Conservation (phyloP, 2,888 invertebrate species). For the Polia nebulosa region DNA sequence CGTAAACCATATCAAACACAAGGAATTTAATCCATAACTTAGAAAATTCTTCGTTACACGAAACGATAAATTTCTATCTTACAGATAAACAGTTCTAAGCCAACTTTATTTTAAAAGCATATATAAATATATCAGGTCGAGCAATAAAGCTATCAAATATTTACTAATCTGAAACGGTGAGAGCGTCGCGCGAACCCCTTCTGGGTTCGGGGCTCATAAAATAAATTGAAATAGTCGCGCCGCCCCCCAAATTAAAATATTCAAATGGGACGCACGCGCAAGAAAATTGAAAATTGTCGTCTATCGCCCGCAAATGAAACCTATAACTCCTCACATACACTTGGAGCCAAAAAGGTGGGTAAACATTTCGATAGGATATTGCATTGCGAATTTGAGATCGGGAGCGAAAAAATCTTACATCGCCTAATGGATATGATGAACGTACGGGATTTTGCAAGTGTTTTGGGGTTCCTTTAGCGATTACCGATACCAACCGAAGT, state of each 20-base stretch:
- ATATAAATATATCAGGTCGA: constrained; percentile 88
- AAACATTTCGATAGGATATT: constrained; percentile 65
- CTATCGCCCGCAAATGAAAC: constrained; percentile 91
- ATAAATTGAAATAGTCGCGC: constrained; percentile 91
- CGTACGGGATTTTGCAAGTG: constrained; percentile 23
- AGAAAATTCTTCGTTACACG: constrained; percentile 16
- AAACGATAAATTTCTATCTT: constrained; percentile 31
- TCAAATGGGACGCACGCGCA: constrained; percentile 91
- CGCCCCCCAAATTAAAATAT: constrained; percentile 91
- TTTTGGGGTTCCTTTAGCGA: background rate
- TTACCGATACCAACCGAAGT: background rate
- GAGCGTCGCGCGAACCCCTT: constrained; percentile 88
- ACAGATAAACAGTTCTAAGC: constrained; percentile 51
- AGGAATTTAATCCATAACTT: background rate
- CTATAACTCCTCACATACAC: constrained; percentile 89
- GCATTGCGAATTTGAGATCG: constrained; percentile 57
- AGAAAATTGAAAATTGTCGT: constrained; percentile 92
- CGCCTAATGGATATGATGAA: constrained; percentile 59
- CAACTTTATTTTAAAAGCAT: constrained; percentile 83
- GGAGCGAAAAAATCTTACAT: constrained; percentile 49
- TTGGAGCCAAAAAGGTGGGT: constrained; percentile 73
- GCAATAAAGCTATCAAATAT: constrained; percentile 91
- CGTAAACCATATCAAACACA: background rate
- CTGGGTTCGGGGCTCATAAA: constrained; percentile 89
- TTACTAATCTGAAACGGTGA: constrained; percentile 90